Evolutionary conservation across 2,888 invertebrate species (phyloP).

Genomic region (Tetrapedia diversipes): DNA sequence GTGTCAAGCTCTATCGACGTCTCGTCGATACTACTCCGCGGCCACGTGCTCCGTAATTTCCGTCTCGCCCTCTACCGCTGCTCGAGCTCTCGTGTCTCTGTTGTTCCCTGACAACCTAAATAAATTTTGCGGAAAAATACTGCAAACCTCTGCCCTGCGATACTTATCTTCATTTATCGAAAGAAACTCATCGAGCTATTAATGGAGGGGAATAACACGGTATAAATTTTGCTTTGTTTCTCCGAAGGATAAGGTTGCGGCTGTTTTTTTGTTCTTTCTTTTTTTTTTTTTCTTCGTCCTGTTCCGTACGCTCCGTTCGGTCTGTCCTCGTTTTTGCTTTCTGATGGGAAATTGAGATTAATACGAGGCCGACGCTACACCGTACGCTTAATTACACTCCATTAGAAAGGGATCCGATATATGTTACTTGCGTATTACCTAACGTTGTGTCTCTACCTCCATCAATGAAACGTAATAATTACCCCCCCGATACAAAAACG

Average conservation of each 20-base stretch:
- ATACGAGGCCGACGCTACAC: conserved; percentile 6
- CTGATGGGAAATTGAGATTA: conserved; percentile 26
- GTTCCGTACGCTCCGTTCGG: not conserved
- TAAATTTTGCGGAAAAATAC: not conserved
- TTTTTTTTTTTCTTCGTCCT: too few relatives aligned
- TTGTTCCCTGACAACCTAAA: not conserved
- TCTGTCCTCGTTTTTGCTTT: not conserved
- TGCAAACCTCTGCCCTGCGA: not conserved
- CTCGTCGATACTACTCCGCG: conserved; percentile 8
- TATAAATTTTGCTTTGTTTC: not conserved
- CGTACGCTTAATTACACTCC: conserved; percentile 24
- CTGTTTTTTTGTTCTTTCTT: not conserved
- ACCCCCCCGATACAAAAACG: conserved; percentile 6
- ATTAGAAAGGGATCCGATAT: conserved; percentile 22
- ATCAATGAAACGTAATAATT: conserved; percentile 15
- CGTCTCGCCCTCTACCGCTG: not conserved
- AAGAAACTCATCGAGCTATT: conserved; percentile 17
- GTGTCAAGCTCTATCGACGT: conserved; percentile 41
- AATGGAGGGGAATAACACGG: not conserved
- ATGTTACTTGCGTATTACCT: conserved; percentile 21
- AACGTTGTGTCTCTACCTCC: conserved; percentile 13
- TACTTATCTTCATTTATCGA: conserved; percentile 13
- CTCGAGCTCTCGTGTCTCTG: not conserved
- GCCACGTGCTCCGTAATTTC: conserved; percentile 1
- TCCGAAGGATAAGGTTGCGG: too few relatives aligned